Conservation (phyloP, 1,140 invertebrate genomes). For the Papilio aristodemus region DNA sequence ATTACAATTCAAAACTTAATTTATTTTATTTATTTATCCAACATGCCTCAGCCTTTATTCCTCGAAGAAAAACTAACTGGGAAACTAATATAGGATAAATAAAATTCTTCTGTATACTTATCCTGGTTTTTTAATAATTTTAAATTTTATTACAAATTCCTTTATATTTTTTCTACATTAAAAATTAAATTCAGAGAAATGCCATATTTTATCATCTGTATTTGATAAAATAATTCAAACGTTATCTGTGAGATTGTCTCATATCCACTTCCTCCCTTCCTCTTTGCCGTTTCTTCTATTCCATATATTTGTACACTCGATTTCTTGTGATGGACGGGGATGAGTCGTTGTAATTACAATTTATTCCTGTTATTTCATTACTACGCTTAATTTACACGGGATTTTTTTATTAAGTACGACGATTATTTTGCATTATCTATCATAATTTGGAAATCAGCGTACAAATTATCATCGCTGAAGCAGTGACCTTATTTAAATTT, state of each 20-base stretch:
- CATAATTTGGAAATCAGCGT: slow-evolving; percentile 45
- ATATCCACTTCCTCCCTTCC: slow-evolving; percentile 58
- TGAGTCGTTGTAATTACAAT: slow-evolving; percentile 60
- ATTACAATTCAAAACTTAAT: too few relatives aligned
- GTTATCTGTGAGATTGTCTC: slow-evolving; percentile 53
- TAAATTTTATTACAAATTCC: too few relatives aligned
- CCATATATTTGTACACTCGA: slow-evolving; percentile 15
- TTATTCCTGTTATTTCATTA: slow-evolving; percentile 71
- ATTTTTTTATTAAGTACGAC: slow-evolving; percentile 57
- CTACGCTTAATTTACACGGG: slow-evolving; percentile 71
- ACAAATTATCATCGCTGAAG: slow-evolving; percentile 39
- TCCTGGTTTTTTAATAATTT: too few relatives aligned
- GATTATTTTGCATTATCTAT: slow-evolving; percentile 49
- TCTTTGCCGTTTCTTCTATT: slow-evolving; percentile 69
- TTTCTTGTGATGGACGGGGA: slow-evolving; percentile 10
- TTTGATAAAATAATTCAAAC: not conserved
- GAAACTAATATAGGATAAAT: too few relatives aligned
- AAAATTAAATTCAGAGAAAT: too few relatives aligned
- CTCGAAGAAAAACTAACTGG: too few relatives aligned
- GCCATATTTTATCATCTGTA: slow-evolving; percentile 36
- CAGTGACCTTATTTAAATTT: slow-evolving; percentile 56
- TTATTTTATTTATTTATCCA: too few relatives aligned
- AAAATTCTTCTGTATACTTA: too few relatives aligned
- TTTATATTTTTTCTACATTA: too few relatives aligned
- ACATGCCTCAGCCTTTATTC: too few relatives aligned